Percentiles rank a stretch among this genome's conserved stretches.
Evolutionary conservation across 2,888 invertebrate species (phyloP).

Genomic region (Lumbricus terrestris): DNA sequence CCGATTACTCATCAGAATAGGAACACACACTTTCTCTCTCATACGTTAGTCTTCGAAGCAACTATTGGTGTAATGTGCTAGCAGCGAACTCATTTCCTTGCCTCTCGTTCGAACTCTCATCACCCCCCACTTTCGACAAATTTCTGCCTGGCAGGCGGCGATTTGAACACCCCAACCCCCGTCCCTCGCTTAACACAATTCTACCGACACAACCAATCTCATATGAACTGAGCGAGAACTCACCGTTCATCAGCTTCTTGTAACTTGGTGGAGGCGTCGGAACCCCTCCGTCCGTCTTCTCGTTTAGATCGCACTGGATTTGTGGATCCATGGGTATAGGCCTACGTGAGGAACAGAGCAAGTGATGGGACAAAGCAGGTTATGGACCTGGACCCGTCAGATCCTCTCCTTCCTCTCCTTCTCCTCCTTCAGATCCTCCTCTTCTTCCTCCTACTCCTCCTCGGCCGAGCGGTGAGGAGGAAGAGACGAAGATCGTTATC

Average conservation of each 20-base stretch:
- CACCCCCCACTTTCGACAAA: background rate
- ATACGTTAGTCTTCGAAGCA: background rate
- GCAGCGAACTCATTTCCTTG: background rate
- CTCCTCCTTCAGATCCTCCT: too few species aligned
- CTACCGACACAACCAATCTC: background rate
- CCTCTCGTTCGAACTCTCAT: background rate
- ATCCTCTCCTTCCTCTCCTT: too few species aligned
- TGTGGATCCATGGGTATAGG: background rate
- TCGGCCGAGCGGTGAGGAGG: background rate
- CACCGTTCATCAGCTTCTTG: background rate
- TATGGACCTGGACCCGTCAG: background rate
- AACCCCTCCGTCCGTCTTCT: background rate
- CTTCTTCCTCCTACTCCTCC: too few species aligned
- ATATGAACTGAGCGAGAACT: background rate
- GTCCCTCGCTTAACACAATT: background rate
- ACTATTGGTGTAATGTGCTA: too few species aligned
- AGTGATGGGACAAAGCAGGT: background rate
- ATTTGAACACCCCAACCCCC: background rate
- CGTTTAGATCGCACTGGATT: background rate
- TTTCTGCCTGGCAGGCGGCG: background rate
- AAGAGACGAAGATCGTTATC: background rate
- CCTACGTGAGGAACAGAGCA: too few species aligned
- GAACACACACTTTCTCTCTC: background rate
- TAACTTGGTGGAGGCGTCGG: background rate
- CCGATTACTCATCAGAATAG: background rate